Evolutionary conservation across 30 jellyfish, hydroid and myxozoan species (phyloP), one percentile per base, ranked within the genome.

Genomic region (Aurelia coerulea): DNA sequence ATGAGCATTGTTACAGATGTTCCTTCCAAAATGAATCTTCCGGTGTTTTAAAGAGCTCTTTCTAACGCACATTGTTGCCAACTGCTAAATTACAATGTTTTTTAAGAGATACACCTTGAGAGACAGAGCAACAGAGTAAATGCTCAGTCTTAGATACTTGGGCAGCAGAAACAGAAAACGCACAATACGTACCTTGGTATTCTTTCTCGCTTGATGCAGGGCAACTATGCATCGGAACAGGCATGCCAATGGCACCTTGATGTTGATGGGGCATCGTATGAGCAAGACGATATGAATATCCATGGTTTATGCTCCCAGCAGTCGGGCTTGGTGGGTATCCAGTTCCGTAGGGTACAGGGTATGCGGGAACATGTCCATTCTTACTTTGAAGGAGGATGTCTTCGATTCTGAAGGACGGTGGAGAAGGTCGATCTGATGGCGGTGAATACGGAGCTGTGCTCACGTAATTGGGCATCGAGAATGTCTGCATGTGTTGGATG

Each of bases 391-490:
- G 69, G 78, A 90, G 68, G 53, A 90, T 84, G 88, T 90, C 97
- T 29, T 90, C 97, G 14, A 89, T 89, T 12, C 97, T 60, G 78
- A 80, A 89, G 35, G 97, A 89, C 39, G 96, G 97, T 62, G 92
- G 97, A 31, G 97, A 88, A 2, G 97, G 92, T 2, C 97, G 92
- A 51, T 89, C 97, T 3, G 91, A 58, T 5, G 84, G 84, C 15
- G 90, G 97, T 41, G 91, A 75, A 53, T 89, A 89, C 6, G 91
- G 91, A 0, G 88, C 56, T 35, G 76, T 53, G 68, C 66, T 79
- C 29, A 79, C 96, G 63, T 88, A 88, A 58, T 59, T 78, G 23
- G 87, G 83, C 49, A 76, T 71, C 12, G 91, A 58, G 78, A 72
- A 79, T 42, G 74, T 18, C 23, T 35, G 58, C 60, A 71, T 14